These are phyloP conservation scores for Diarsia brunnea DNA, from an alignment of 2,888 invertebrate genomes.

Conservation along the genomic window DNA sequence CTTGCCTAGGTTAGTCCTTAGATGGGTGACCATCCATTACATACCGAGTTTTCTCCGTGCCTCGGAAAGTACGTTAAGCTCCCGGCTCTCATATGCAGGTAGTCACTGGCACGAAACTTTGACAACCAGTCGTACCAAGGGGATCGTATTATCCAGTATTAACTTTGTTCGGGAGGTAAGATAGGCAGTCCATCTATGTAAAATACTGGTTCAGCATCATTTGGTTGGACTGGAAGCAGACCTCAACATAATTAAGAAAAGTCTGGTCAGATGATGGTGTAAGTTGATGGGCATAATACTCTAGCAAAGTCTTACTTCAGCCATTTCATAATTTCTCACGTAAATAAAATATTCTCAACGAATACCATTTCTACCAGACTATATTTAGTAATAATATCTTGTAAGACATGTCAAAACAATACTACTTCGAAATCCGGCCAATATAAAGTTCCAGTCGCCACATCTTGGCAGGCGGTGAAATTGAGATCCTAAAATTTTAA, in stretches of 20 bases:
- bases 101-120: no score
- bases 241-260: no score
- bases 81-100: neutral
- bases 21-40: neutral
- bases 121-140: neutral
- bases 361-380: neutral
- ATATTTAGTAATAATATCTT: neutral
- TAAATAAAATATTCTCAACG: neutral
- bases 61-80: neutral
- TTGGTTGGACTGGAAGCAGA: neutral
- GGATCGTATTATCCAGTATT: neutral
- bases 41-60: neutral
- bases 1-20: neutral
- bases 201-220: neutral
- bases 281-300: neutral
- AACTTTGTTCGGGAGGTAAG: no score
- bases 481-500: conserved; percentile 16
- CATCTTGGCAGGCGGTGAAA: conserved; percentile 14
- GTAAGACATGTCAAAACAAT: neutral
- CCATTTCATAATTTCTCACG: neutral
- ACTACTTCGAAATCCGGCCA: conserved; percentile 4
- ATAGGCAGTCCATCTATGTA: neutral
- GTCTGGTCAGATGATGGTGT: neutral
- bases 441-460: neutral
- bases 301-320: neutral